Conservation (phyloP, 2,113 vertebrate genomes). For the Heloderma charlesbogerti region DNA sequence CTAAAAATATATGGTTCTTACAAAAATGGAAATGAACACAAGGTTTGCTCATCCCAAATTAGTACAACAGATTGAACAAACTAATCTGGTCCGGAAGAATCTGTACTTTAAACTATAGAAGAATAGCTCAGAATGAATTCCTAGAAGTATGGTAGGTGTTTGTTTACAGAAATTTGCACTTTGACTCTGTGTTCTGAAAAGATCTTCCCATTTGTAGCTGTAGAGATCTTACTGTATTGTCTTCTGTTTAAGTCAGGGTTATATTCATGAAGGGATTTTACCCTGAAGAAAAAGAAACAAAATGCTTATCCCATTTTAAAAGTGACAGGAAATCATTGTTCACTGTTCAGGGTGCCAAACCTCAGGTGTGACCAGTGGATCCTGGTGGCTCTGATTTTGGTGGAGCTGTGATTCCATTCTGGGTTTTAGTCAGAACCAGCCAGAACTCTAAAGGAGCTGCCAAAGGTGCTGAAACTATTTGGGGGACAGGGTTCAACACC, state of each 20-base stretch:
- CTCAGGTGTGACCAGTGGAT: no score
- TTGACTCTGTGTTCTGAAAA: not conserved
- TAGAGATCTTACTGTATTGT: not conserved
- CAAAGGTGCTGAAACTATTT: no score
- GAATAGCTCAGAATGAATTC: conserved; percentile 19
- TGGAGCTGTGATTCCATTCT: no score
- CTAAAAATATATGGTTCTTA: conserved; percentile 60
- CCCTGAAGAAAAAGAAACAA: not conserved
- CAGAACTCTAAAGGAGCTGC: no score
- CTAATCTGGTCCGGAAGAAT: conserved; percentile 13
- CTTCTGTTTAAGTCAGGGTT: not conserved
- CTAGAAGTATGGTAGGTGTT: conserved; percentile 4
- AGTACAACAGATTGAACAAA: not conserved
- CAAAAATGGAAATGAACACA: conserved; percentile 47
- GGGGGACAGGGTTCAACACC: no score
- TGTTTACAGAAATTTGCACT: conserved; percentile 4
- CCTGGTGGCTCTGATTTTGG: no score
- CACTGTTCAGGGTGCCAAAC: no score
- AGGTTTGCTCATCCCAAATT: conserved; percentile 19
- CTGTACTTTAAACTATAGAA: conserved; percentile 1
- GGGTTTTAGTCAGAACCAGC: no score
- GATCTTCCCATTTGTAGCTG: conserved; percentile 1
- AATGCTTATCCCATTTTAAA: not conserved
- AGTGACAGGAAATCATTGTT: not conserved
- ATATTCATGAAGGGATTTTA: not conserved